Evolutionary conservation across 2,797 vertebrate species (phyloP), one percentile per base, ranked within the genome.

Genomic region (Anableps anableps): DNA sequence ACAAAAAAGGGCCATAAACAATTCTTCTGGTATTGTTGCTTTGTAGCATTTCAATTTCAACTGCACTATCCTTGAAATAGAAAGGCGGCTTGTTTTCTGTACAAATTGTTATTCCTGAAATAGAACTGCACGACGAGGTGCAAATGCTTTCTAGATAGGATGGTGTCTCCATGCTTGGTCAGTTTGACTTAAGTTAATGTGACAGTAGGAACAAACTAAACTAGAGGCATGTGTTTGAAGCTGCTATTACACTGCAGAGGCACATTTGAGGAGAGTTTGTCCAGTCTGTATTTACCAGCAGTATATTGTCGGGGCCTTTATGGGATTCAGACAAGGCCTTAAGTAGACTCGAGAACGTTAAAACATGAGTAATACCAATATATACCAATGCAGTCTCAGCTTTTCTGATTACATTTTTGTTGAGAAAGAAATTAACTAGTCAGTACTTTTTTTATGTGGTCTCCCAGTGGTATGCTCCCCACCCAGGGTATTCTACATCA

Each of bases 191-290:
- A 71, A 93, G 74, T 64, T 31, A 64, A 81, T 82, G 68, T 88
- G 93, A 93, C 91, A 92, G 84, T 75, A 13, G 83, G 84, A 86
- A 87, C 86, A 13, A 85, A 86, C 64, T 81, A 58, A 72, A 91
- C 86, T 83, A 83, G 78, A 86, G 92, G 85, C 77, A 26, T 75
- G 85, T 75, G 86, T 88, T 91, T 83, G 81, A 79, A 88, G 79
- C 84, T 82, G 83, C 79, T 81, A 74, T 88, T 77, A 82, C 71
- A 68, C 84, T 76, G 80, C 45, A 90, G 86, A 83, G 83, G 80
- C 82, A 62, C 80, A 48, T 86, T 80, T 90, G 76, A 91, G 80
- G 84, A 85, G 83, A 85, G 86, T 55, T 72, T 74, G 82, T 82
- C 90, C 77, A 41, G 45, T 68, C 82, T 75, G 74, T 45, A 75